Conservation (phyloP, 2,888 invertebrate genomes). For the Arge pagana region DNA sequence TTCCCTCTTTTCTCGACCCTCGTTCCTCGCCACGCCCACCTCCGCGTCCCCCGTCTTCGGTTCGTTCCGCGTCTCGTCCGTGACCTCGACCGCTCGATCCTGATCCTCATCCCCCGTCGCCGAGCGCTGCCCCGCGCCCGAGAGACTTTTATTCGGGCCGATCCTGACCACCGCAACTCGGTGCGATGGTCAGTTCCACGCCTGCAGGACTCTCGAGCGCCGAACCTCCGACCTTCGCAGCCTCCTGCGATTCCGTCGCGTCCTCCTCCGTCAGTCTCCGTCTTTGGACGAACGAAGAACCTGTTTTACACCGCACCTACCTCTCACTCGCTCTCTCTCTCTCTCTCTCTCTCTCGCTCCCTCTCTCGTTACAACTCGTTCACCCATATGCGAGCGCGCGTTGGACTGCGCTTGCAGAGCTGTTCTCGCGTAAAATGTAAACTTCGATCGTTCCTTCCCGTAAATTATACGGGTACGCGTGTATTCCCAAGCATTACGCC, state of each 20-base stretch:
- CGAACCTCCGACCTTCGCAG: no score
- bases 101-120: conserved; percentile 27
- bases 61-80: conserved; percentile 34
- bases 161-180: conserved; percentile 55
- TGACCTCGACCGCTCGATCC: conserved; percentile 33
- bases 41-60: conserved; percentile 33
- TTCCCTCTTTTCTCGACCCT: conserved; percentile 24
- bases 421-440: no score
- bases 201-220: conserved; percentile 34
- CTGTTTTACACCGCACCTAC: conserved; percentile 28
- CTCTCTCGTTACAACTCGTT: conserved; percentile 18
- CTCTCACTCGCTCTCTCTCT: background rate
- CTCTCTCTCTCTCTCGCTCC: conserved; percentile 25
- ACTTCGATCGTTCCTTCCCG: no score
- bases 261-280: background rate
- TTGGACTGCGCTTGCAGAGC: no score
- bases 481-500: no score
- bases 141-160: conserved; percentile 25
- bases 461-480: no score
- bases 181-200: conserved; percentile 52
- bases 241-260: background rate
- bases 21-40: conserved; percentile 20
- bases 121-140: conserved; percentile 16
- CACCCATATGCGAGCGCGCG: no score
- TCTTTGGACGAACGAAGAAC: conserved; percentile 34